Evolutionary conservation across 2,113 vertebrate species (phyloP).

Genomic region (Psammodynastes pulverulentus): DNA sequence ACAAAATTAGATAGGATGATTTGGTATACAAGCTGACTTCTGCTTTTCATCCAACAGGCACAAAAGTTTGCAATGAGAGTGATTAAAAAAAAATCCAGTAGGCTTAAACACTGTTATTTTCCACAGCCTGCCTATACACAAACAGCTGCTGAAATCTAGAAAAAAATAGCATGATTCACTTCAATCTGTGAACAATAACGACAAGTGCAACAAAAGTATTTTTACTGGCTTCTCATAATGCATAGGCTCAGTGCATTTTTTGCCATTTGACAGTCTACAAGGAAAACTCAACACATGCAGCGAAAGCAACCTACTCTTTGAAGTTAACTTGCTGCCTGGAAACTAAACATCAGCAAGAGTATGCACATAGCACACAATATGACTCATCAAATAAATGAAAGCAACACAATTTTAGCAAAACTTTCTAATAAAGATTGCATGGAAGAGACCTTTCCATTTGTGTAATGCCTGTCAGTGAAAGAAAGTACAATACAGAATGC

Average conservation of each 20-base stretch:
- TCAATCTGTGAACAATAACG: not conserved
- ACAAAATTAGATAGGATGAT: not conserved
- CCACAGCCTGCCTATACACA: not conserved
- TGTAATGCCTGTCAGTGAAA: not conserved
- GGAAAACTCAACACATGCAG: not conserved
- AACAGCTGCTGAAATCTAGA: not conserved
- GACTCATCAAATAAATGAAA: not conserved
- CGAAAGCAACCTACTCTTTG: not conserved
- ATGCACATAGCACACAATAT: not conserved
- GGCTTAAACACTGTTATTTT: not conserved
- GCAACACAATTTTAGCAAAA: not conserved
- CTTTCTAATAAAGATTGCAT: not conserved
- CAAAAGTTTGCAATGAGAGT: not conserved
- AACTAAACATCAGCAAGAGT: not conserved
- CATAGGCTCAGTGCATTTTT: not conserved
- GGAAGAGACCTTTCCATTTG: not conserved
- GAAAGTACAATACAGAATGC: not conserved
- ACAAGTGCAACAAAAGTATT: not conserved
- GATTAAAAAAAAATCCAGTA: not conserved
- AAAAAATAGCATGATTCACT: not conserved
- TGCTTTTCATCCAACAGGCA: not conserved
- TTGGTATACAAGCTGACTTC: not conserved
- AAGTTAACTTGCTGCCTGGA: not conserved
- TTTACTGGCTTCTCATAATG: not conserved
- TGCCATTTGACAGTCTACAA: not conserved